Evolutionary conservation across 2,113 vertebrate genomes (phyloP), one percentile per base, ranked within the genome.

Genomic region (Heptranchias perlo): DNA sequence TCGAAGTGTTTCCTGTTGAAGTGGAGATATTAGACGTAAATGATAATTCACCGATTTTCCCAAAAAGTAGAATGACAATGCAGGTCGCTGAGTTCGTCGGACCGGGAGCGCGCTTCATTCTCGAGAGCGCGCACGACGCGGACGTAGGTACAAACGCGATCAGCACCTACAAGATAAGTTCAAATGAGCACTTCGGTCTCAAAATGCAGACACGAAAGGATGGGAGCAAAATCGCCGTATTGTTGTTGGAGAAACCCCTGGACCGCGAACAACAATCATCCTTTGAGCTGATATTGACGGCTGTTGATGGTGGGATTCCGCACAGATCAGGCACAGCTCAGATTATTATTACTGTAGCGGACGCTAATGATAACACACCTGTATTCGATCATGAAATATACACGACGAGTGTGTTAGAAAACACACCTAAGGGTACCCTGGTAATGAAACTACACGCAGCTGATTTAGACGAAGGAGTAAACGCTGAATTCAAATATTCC

Each of bases 1-100:
- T 98, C 49, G 98, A 97, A 82, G 97, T 98, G 61, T 98, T 98
- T 96, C 98, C 98, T 96, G 96, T 98, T 93, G 98, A 98, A 94
- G 96, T 98, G 16, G 97, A 98, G 96, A 97, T 98, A 6, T 91
- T 98, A 97, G 98, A 98, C 97, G 98, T 98, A n/a, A 98, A 98
- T 64, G 98, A 98, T 97, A 98, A 98, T 96, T 97, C 98, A 96
- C 98, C 98, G 0, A 97, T 97, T 96, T 98, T 98, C 94, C 97
- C 64, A 6, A 52, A 23, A 23, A 47, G 4, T 13, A 31, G 25
- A 96, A 97, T 97, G 0, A 92, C 91, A 52, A 97, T 98, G 23
- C 96, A 98, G 58, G 96, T 98, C 6, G 97, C 2, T 96, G 98
- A 98, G 96, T 97, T 96, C 0, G 96, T 97, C 49, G 0, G 96